phyloP scores from a whole-genome alignment of 2,888 invertebrate species.

The Heliothis peltigera region DNA sequence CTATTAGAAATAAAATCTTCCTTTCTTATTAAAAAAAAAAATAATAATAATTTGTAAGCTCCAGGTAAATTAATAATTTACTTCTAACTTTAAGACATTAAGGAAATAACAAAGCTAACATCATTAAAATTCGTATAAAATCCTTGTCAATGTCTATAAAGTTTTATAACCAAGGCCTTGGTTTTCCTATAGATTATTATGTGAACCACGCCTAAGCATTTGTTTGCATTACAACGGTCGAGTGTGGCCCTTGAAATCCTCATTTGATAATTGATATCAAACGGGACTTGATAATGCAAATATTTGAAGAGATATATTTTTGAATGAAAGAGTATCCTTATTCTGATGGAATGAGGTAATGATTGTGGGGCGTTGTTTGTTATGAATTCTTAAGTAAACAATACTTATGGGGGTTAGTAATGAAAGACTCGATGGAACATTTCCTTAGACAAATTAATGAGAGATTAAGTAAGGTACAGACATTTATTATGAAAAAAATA shows the following conservation, averaged over 20 bases:
- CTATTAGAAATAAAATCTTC: too few relatives aligned
- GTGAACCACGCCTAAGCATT: slow-evolving; percentile 69
- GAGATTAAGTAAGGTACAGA: too few relatives aligned
- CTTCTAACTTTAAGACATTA: too few relatives aligned
- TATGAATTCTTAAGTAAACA: background rate
- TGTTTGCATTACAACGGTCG: slow-evolving; percentile 81
- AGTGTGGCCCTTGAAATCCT: slow-evolving; percentile 76
- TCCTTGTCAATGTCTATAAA: slow-evolving; percentile 52
- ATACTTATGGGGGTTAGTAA: background rate
- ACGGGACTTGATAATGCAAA: slow-evolving; percentile 71
- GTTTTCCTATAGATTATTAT: slow-evolving; percentile 63
- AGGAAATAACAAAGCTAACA: slow-evolving; percentile 10
- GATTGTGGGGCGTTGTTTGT: slow-evolving; percentile 25
- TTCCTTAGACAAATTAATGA: too few relatives aligned
- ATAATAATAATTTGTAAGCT: too few relatives aligned
- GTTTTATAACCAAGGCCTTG: slow-evolving; percentile 65
- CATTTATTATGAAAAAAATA: too few relatives aligned
- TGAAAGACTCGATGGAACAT: too few relatives aligned
- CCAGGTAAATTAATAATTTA: background rate
- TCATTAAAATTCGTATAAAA: slow-evolving; percentile 47
- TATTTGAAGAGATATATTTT: slow-evolving; percentile 74
- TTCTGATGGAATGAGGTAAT: slow-evolving; percentile 56
- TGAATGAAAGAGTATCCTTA: slow-evolving; percentile 75
- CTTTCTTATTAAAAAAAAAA: too few relatives aligned
- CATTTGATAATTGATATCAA: slow-evolving; percentile 78